Evolutionary conservation across 2,888 invertebrate species (phyloP).

Genomic region (Caenorhabditis wallacei): DNA sequence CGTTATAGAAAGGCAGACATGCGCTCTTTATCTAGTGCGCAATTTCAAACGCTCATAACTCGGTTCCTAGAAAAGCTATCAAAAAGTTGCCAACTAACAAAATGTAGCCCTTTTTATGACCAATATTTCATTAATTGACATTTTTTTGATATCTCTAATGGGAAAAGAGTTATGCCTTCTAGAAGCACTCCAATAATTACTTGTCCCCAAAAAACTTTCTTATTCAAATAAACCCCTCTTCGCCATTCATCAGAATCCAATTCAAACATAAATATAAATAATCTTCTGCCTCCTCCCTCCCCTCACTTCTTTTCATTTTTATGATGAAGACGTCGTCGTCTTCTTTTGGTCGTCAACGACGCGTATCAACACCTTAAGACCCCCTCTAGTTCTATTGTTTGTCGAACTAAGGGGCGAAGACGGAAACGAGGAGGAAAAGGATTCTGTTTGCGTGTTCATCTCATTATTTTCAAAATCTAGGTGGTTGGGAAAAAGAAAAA

Average conservation of each 20-base stretch:
- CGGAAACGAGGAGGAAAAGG: constrained; percentile 42
- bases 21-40: too few relatives aligned
- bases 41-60: too few relatives aligned
- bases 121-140: too few relatives aligned
- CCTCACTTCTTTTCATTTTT: constrained; percentile 5
- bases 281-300: not conserved
- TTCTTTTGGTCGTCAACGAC: constrained; percentile 58
- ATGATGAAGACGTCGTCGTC: constrained; percentile 44
- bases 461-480: constrained; percentile 38
- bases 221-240: constrained; percentile 29
- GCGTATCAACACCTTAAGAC: constrained; percentile 60
- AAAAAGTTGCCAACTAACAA: too few relatives aligned
- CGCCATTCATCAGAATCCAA: not conserved
- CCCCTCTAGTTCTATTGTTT: constrained; percentile 46
- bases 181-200: too few relatives aligned
- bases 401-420: constrained; percentile 8
- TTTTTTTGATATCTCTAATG: too few relatives aligned
- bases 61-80: too few relatives aligned
- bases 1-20: too few relatives aligned
- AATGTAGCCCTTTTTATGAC: too few relatives aligned
- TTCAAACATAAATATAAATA: constrained; percentile 47
- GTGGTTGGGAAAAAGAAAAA: not conserved
- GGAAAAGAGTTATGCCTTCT: too few relatives aligned
- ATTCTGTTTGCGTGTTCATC: constrained; percentile 24
- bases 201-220: not conserved